Evolutionary conservation across 2,113 vertebrate genomes (phyloP).

Genomic region (Brachypteracias leptosomus): DNA sequence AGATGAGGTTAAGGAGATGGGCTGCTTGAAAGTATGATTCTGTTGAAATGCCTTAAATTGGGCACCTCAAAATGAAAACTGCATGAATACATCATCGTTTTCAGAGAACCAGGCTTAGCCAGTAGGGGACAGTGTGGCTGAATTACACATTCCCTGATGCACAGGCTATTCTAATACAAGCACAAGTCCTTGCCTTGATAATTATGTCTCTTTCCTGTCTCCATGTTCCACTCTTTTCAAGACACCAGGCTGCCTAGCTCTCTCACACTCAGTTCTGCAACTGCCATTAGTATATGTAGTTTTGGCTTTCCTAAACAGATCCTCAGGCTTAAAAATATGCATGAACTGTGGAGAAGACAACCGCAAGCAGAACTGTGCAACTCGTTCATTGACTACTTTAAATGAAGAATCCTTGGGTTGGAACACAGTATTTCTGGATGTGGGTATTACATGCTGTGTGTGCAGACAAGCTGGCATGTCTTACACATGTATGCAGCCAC

Average conservation of each 20-base stretch:
- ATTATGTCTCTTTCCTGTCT: not conserved
- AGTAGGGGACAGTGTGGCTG: conserved; percentile 15
- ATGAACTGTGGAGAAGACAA: not conserved
- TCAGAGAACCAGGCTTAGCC: not conserved
- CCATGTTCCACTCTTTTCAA: not conserved
- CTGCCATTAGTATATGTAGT: not conserved
- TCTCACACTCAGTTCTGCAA: not conserved
- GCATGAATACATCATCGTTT: not conserved
- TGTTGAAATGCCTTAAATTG: not conserved
- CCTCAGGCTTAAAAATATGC: not conserved
- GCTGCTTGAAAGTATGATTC: not conserved
- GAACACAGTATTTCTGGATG: not conserved
- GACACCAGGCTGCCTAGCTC: not conserved
- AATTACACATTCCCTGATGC: not conserved
- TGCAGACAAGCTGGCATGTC: not conserved
- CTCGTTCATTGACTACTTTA: not conserved
- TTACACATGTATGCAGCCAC: not conserved
- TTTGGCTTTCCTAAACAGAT: not conserved
- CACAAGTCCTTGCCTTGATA: not conserved
- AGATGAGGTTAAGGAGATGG: not conserved
- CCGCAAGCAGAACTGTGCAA: not conserved
- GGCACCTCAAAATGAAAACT: not conserved
- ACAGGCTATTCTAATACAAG: not conserved
- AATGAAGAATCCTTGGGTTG: not conserved
- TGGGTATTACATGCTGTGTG: not conserved